Evolutionary conservation across 2,888 invertebrate species (phyloP).

Genomic region (Argyresthia albistria): DNA sequence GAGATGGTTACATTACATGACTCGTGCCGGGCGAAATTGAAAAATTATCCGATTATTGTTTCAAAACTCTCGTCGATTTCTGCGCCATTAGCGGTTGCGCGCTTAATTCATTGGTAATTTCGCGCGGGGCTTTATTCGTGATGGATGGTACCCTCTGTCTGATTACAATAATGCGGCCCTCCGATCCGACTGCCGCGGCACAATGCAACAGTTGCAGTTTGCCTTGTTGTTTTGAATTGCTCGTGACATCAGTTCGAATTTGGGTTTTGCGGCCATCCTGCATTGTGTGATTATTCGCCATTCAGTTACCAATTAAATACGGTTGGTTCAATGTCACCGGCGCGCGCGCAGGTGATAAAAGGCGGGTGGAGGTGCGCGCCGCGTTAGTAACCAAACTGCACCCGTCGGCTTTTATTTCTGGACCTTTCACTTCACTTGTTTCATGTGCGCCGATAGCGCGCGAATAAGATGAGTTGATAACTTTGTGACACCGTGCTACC

Average conservation of each 20-base stretch:
- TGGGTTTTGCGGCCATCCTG: slow-evolving; percentile 45
- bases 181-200: not conserved
- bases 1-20: slow-evolving; percentile 29
- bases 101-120: slow-evolving; percentile 28
- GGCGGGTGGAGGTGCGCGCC: slow-evolving; percentile 56
- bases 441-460: slow-evolving; percentile 47
- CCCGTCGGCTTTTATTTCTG: slow-evolving; percentile 53
- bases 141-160: not conserved
- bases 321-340: slow-evolving; percentile 64
- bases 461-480: slow-evolving; percentile 59
- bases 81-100: slow-evolving; percentile 27
- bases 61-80: slow-evolving; percentile 35
- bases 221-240: not conserved
- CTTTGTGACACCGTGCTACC: not conserved
- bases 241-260: slow-evolving; percentile 28
- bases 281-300: slow-evolving; percentile 44
- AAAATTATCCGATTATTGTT: slow-evolving; percentile 39
- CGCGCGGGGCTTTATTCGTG: slow-evolving; percentile 12
- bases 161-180: not conserved
- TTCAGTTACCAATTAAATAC: slow-evolving; percentile 70
- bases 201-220: not conserved
- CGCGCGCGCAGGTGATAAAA: slow-evolving; percentile 57
- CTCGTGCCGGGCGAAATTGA: slow-evolving; percentile 44
- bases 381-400: slow-evolving; percentile 53
- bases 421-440: slow-evolving; percentile 60